A percentile compares a stretch with the other conserved stretches of the same genome.
Evolutionary conservation across 2,888 invertebrate species (phyloP).

Genomic region (Cryptus viduatorius): DNA sequence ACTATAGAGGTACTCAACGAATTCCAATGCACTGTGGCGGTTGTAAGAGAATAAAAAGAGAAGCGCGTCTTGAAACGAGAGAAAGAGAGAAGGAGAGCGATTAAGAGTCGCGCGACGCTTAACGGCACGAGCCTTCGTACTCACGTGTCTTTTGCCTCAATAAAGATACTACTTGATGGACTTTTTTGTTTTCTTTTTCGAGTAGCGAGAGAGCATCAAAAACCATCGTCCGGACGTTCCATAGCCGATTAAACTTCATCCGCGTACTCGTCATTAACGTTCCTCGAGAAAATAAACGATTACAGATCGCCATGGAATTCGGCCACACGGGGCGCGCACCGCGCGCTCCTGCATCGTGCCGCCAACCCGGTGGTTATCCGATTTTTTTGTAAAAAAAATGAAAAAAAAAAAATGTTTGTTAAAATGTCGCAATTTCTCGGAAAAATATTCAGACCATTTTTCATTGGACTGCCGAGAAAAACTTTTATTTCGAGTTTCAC

Average conservation of each 20-base stretch:
- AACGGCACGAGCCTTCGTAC: constrained; percentile 58
- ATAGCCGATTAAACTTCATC: constrained; percentile 64
- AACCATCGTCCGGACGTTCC: constrained; percentile 18
- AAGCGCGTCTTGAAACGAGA: constrained; percentile 11
- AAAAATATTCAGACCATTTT: background rate
- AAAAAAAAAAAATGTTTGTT: no score
- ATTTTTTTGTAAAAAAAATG: background rate
- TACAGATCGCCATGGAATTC: constrained; percentile 52
- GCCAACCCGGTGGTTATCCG: background rate
- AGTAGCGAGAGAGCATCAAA: constrained; percentile 4
- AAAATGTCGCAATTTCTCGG: background rate
- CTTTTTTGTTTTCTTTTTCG: constrained; percentile 4
- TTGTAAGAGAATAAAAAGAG: constrained; percentile 30
- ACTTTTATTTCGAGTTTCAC: background rate
- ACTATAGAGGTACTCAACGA: constrained; percentile 28
- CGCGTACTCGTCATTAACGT: constrained; percentile 65
- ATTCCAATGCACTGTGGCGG: constrained; percentile 32
- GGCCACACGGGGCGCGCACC: constrained; percentile 27
- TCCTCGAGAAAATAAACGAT: constrained; percentile 56
- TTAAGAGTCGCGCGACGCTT: constrained; percentile 32
- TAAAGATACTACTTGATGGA: constrained; percentile 61
- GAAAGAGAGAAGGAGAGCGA: background rate
- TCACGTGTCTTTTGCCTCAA: constrained; percentile 49
- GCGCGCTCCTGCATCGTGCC: background rate
- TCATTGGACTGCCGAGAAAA: background rate